Evolutionary conservation across 2,888 invertebrate species (phyloP).

Genomic region (Antheraea assamensis): DNA sequence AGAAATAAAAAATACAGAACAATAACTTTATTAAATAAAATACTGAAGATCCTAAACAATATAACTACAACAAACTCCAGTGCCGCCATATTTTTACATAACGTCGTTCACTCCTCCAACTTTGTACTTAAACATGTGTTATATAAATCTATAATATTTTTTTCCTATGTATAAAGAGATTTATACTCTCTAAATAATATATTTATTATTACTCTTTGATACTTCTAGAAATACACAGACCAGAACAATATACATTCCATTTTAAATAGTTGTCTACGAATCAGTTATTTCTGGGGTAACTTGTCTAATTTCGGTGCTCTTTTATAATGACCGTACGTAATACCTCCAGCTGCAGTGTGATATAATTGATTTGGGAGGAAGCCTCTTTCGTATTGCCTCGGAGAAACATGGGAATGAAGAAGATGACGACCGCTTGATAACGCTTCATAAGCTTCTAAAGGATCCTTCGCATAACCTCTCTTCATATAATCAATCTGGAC

Average conservation of each 20-base stretch:
- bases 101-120: neutral
- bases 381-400: constrained; percentile 69
- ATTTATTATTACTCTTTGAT: constrained; percentile 1
- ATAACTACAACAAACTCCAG: neutral
- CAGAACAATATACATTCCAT: neutral
- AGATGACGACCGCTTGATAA: constrained; percentile 62
- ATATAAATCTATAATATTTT: neutral
- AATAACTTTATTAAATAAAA: constrained; percentile 1
- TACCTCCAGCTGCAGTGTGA: constrained; percentile 69
- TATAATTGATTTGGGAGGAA: constrained; percentile 79
- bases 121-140: constrained; percentile 3
- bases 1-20: neutral
- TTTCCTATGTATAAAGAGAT: neutral
- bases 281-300: constrained; percentile 16
- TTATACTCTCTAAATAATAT: neutral
- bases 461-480: constrained; percentile 69
- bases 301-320: constrained; percentile 64
- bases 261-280: neutral
- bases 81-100: neutral
- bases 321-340: constrained; percentile 73
- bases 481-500: constrained; percentile 76
- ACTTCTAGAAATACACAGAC: neutral
- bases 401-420: constrained; percentile 42
- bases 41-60: neutral
- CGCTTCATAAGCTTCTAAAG: constrained; percentile 68